Conservation (phyloP, 2,797 vertebrate genomes). For the Iguana delicatissima region DNA sequence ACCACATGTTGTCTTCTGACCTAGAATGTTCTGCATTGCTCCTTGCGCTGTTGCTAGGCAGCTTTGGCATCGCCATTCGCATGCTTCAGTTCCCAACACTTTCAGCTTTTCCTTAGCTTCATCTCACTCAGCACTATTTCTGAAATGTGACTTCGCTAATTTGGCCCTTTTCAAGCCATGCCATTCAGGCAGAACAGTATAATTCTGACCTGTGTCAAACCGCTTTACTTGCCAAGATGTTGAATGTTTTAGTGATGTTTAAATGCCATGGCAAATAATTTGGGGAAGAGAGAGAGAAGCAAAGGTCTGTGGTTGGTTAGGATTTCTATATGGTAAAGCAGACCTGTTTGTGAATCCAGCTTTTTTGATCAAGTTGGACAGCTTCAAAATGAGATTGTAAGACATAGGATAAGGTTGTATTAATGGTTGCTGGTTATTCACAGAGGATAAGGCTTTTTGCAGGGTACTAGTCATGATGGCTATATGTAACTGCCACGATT, state of each 20-base stretch:
- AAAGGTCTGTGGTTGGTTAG: constrained; percentile 45
- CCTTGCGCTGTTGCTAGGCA: constrained; percentile 73
- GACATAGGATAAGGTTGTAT: neutral
- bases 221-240: constrained; percentile 36
- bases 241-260: accelerated
- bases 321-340: neutral
- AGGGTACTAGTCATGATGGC: neutral
- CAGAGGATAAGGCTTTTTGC: neutral
- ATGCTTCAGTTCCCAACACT: constrained; percentile 61
- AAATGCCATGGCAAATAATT: constrained; percentile 40
- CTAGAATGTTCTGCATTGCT: constrained; percentile 52
- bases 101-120: constrained; percentile 63
- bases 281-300: constrained; percentile 62
- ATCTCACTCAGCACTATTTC: constrained; percentile 34
- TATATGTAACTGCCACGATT: neutral
- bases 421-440: neutral
- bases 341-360: neutral
- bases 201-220: constrained; percentile 55
- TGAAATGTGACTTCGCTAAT: constrained; percentile 27
- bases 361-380: neutral
- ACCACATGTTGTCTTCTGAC: constrained; percentile 3
- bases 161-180: neutral
- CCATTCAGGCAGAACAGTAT: constrained; percentile 25
- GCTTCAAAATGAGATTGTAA: neutral
- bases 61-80: constrained; percentile 63